Base-by-base conservation (phyloP, 2,113 vertebrate species). In the Garra rufa region DNA sequence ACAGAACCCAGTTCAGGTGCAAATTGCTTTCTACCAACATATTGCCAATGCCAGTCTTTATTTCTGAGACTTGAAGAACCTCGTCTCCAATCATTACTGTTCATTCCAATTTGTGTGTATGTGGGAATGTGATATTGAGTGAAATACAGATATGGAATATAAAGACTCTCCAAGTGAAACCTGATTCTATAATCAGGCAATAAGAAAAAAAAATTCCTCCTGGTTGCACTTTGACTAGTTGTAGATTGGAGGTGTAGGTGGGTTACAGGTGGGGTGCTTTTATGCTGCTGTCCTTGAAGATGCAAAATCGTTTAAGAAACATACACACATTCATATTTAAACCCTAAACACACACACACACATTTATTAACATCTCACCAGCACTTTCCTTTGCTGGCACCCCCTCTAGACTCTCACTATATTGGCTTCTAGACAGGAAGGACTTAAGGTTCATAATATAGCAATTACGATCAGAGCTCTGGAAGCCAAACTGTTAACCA, bases 131-230 rank as follows among this genome's bases (percentile, higher is more conserved):
- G 67, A 76, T 76, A 86, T 11, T 24, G 13, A 83, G 86, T 89
- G 81, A 91, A 93, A 92, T 76, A 91, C 93, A 92, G 92, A 93
- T 91, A 91, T 88, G 86, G 88, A 91, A 91, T 91, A 92, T 93
- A 90, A 74, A 88, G 89, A 87, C 91, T 88, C 90, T 88, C 87
- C 84, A 87, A 90, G 90, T 84, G 52, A 90, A 90, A 89, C 90
- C 91, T 90, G 88, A 91, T 93, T 93, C 91, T 89, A 92, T 93
- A 93, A 92, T 93, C 90, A 87, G 91, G 90, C 92, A 90, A 91
- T 95, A 94, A 92, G 92, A 92, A 92, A 92, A 95, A 93, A 89
- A 93, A 94, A 95, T 95, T 94, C 94, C 90, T 91, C 94, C 94
- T 94, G 92, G 90, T 91, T 95, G 94, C 94, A 91, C 92, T 91